Conservation (phyloP, 2,888 invertebrate species). For the Synanthedon andrenaeformis region DNA sequence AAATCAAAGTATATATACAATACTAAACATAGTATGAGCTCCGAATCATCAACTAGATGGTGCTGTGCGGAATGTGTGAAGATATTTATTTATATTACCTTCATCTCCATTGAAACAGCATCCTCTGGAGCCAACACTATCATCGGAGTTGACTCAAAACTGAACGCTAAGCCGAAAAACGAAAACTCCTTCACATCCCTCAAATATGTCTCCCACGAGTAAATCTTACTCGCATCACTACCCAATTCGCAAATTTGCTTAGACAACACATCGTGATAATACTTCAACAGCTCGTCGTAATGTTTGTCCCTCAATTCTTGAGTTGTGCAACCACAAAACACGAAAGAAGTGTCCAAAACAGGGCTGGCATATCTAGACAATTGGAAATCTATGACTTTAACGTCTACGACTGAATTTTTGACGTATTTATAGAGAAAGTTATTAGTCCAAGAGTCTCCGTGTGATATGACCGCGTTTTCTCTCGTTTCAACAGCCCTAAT, state of each 20-base stretch:
- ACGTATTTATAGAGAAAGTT: constrained; percentile 74
- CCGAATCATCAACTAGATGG: too few relatives aligned
- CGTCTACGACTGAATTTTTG: constrained; percentile 31
- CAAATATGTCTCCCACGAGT: constrained; percentile 60
- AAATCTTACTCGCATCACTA: constrained; percentile 67
- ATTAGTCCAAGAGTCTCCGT: constrained; percentile 83
- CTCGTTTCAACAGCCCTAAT: constrained; percentile 41
- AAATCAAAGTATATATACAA: too few relatives aligned
- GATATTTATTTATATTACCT: constrained; percentile 31
- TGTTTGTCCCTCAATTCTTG: constrained; percentile 65
- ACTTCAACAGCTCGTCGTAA: constrained; percentile 70
- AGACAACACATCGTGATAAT: constrained; percentile 71
- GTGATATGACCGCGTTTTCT: constrained; percentile 71
- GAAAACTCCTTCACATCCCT: constrained; percentile 69
- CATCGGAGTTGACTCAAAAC: constrained; percentile 72
- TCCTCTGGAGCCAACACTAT: constrained; percentile 69
- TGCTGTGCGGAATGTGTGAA: too few relatives aligned
- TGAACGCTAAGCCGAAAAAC: constrained; percentile 69
- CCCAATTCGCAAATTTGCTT: constrained; percentile 69
- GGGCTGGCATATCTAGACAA: constrained; percentile 71
- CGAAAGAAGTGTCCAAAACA: constrained; percentile 66
- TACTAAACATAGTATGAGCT: too few relatives aligned
- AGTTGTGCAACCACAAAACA: constrained; percentile 59
- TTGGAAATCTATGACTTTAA: constrained; percentile 79
- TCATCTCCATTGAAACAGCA: constrained; percentile 69